Evolutionary conservation across 2,797 vertebrate species (phyloP).

Genomic region (Gastrophryne carolinensis): DNA sequence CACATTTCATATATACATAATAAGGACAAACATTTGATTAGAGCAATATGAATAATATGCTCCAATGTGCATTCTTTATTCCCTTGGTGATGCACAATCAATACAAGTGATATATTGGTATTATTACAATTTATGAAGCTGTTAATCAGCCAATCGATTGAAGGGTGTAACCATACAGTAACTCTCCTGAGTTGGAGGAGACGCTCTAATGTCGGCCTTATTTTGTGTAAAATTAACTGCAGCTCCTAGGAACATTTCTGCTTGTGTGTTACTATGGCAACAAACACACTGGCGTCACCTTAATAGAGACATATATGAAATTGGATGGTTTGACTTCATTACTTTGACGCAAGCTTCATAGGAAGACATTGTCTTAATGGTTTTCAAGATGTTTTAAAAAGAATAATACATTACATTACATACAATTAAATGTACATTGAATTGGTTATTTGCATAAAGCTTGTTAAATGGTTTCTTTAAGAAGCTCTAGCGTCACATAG

Average conservation of each 20-base stretch:
- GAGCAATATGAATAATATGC: background rate
- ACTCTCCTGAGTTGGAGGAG: background rate
- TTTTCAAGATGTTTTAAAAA: too few species aligned
- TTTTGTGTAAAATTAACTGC: background rate
- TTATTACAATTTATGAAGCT: background rate
- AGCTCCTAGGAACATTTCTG: constrained; percentile 21
- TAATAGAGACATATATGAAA: constrained; percentile 33
- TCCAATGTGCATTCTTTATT: background rate
- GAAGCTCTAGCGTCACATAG: too few species aligned
- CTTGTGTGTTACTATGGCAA: constrained; percentile 37
- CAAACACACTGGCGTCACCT: constrained; percentile 40
- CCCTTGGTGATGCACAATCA: background rate
- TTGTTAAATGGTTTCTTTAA: too few species aligned
- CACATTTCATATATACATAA: constrained; percentile 9
- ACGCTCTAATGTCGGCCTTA: background rate
- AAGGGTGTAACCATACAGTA: background rate
- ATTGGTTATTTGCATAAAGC: too few species aligned
- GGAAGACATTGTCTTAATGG: too few species aligned
- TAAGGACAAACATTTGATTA: background rate
- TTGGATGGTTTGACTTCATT: constrained; percentile 9
- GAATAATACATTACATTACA: too few species aligned
- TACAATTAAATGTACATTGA: too few species aligned
- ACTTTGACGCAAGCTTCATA: too few species aligned
- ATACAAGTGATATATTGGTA: background rate
- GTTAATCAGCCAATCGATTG: background rate